A percentile compares a stretch with the other conserved stretches of the same genome.
Evolutionary conservation across 2,888 invertebrate species (phyloP).

Genomic region (Zootermopsis nevadensis): DNA sequence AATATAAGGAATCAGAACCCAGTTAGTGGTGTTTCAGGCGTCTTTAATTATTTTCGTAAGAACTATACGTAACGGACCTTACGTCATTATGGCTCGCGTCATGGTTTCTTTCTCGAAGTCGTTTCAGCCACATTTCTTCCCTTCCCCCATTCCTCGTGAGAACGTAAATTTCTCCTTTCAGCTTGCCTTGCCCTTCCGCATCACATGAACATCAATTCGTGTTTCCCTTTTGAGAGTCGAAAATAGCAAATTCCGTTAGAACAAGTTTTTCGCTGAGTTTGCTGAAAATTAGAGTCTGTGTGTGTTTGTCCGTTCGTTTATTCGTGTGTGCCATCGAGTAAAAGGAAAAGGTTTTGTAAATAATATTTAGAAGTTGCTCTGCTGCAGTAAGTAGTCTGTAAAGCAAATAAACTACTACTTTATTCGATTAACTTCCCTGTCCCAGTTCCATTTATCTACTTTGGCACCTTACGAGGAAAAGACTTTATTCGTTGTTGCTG

Average conservation of each 20-base stretch:
- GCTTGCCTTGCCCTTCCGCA: slow-evolving; percentile 20
- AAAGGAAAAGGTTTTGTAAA: not conserved
- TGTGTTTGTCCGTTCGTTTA: too few relatives aligned
- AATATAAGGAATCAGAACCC: too few relatives aligned
- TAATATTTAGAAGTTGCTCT: not conserved
- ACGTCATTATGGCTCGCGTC: too few relatives aligned
- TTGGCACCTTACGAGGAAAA: too few relatives aligned
- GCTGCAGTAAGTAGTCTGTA: too few relatives aligned
- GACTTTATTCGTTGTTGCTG: too few relatives aligned
- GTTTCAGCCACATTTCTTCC: not conserved
- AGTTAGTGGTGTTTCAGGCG: too few relatives aligned
- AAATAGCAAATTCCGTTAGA: slow-evolving; percentile 17
- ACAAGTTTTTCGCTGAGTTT: slow-evolving; percentile 9
- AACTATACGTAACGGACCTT: too few relatives aligned
- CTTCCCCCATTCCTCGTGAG: not conserved
- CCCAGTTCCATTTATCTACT: too few relatives aligned
- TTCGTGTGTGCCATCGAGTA: not conserved
- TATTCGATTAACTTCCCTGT: too few relatives aligned
- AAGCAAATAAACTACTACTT: too few relatives aligned
- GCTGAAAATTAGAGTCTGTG: not conserved
- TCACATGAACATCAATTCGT: slow-evolving; percentile 18
- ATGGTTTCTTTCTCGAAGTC: not conserved
- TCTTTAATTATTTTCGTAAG: too few relatives aligned
- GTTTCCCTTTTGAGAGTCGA: slow-evolving; percentile 23
- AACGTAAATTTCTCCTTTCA: slow-evolving; percentile 26